Percentiles rank a stretch among this genome's conserved stretches.
Evolutionary conservation across 2,113 vertebrate genomes (phyloP).

Genomic region (Engystomops pustulosus): DNA sequence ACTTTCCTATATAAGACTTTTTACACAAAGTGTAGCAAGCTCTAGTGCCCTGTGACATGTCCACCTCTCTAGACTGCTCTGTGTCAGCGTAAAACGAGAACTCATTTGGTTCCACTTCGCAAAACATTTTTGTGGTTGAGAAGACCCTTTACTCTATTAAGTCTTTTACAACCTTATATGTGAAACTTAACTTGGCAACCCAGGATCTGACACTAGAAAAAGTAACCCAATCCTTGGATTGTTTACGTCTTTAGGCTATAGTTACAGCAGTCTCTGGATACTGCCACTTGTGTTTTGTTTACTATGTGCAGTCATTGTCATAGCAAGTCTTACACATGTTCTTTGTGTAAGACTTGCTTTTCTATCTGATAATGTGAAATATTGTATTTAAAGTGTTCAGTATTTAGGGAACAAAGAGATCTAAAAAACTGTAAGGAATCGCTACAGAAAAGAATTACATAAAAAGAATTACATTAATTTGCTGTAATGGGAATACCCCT

Average conservation of each 20-base stretch:
- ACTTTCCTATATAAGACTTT: too few relatives aligned
- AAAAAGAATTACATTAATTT: too few relatives aligned
- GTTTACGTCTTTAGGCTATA: conserved; percentile 52
- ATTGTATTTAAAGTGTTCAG: too few relatives aligned
- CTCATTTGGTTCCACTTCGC: not conserved
- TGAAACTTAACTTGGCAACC: not conserved
- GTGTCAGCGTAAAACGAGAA: not conserved
- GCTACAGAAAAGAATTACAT: too few relatives aligned
- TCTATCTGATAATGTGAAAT: too few relatives aligned
- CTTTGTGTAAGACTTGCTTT: too few relatives aligned
- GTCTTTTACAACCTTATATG: not conserved
- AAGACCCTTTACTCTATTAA: not conserved
- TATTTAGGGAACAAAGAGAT: too few relatives aligned
- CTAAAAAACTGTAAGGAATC: too few relatives aligned
- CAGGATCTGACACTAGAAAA: conserved; percentile 13
- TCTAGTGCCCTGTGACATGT: too few relatives aligned
- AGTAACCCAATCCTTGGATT: conserved; percentile 41
- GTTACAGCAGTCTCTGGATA: conserved; percentile 26
- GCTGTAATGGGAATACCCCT: too few relatives aligned
- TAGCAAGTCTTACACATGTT: not conserved
- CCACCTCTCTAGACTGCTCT: not conserved
- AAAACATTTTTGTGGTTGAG: not conserved
- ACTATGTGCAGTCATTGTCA: not conserved
- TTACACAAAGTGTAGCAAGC: too few relatives aligned
- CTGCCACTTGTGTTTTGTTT: conserved; percentile 12